Evolutionary conservation across 1,140 invertebrate genomes (phyloP).

Genomic region (Sesamia nonagrioides): DNA sequence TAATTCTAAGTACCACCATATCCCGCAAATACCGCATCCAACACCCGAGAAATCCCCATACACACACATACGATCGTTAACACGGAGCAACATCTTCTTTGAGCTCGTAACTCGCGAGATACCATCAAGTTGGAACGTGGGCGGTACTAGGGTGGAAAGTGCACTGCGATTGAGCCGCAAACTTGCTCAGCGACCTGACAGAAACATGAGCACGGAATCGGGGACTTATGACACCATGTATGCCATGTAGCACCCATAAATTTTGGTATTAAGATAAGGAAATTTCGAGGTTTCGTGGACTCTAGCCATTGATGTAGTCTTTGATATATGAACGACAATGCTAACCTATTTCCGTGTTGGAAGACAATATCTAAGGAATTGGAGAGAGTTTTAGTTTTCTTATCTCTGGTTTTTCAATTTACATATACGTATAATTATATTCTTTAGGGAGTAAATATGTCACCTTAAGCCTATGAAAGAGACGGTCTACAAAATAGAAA

Average conservation of each 20-base stretch:
- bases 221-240: constrained; percentile 50
- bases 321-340: constrained; percentile 36
- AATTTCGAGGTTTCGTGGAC: constrained; percentile 18
- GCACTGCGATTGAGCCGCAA: constrained; percentile 41
- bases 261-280: constrained; percentile 51
- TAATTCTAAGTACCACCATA: background rate
- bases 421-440: background rate
- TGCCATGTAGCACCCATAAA: constrained; percentile 38
- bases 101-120: constrained; percentile 59
- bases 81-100: constrained; percentile 45
- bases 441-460: background rate
- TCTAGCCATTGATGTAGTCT: constrained; percentile 13
- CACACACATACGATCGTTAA: constrained; percentile 50
- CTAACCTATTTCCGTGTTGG: constrained; percentile 37
- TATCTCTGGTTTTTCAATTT: background rate
- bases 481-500: too few species aligned
- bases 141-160: constrained; percentile 48
- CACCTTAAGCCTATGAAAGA: too few species aligned
- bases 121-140: constrained; percentile 52
- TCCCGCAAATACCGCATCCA: constrained; percentile 36
- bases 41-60: background rate
- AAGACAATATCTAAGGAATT: background rate
- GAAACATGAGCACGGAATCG: constrained; percentile 50
- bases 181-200: constrained; percentile 34
- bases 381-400: background rate